phyloP scores from a whole-genome alignment of 2,113 vertebrate species.

The Chaetorhynchus papuensis region DNA sequence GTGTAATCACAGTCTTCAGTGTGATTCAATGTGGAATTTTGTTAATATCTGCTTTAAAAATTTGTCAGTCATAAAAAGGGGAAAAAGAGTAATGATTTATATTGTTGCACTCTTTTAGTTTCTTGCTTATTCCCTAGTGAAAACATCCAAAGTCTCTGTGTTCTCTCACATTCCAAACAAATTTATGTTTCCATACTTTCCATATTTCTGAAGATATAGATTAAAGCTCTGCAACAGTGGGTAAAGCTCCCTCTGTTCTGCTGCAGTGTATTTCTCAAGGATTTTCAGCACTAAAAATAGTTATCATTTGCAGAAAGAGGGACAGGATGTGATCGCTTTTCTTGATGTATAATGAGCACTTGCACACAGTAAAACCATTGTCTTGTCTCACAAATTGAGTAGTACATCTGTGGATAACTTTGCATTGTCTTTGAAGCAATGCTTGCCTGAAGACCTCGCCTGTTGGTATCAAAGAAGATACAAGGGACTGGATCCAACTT shows the following conservation, averaged over 20 bases:
- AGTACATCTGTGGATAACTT: not conserved
- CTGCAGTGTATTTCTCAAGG: not conserved
- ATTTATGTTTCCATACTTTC: not conserved
- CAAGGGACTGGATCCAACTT: not conserved
- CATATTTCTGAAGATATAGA: not conserved
- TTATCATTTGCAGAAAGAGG: not conserved
- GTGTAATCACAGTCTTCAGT: conserved; percentile 13
- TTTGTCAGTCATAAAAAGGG: not conserved
- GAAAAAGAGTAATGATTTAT: not conserved
- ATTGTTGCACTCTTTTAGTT: not conserved
- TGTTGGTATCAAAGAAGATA: not conserved
- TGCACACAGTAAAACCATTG: not conserved
- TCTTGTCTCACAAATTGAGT: not conserved
- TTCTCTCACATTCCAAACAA: not conserved
- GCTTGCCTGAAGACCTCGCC: conserved; percentile 1
- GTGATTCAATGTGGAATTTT: not conserved
- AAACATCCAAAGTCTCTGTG: not conserved
- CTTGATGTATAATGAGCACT: not conserved
- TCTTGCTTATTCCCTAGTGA: not conserved
- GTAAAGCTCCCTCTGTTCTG: not conserved
- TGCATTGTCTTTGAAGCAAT: conserved; percentile 5
- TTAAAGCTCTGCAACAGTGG: not conserved
- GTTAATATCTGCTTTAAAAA: not conserved
- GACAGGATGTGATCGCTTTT: not conserved
- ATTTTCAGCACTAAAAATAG: not conserved